Percentiles rank a stretch among this genome's conserved stretches.
Evolutionary conservation across 2,888 invertebrate species (phyloP).

Genomic region (Drosophila trichaetosa): DNA sequence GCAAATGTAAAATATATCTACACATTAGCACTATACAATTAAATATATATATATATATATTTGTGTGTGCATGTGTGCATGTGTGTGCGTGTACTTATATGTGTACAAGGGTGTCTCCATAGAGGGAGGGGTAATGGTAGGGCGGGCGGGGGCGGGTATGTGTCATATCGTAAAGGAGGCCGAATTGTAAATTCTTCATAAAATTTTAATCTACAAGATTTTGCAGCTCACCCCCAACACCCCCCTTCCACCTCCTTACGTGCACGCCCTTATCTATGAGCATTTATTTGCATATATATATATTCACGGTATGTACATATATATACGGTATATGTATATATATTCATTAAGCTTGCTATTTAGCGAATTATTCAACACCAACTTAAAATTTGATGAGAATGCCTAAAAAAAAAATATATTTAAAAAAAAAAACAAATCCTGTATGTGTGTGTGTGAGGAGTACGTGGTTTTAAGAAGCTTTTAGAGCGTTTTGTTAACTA

Average conservation of each 20-base stretch:
- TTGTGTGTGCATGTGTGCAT: not conserved
- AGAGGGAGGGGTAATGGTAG: not conserved
- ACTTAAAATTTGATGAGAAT: slow-evolving; percentile 33
- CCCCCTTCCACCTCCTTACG: not conserved
- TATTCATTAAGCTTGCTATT: slow-evolving; percentile 15
- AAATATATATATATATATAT: slow-evolving; percentile 4
- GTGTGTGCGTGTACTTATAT: slow-evolving; percentile 9
- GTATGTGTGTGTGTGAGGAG: slow-evolving; percentile 9
- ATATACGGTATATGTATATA: not conserved
- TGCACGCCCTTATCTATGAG: not conserved
- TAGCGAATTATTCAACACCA: slow-evolving; percentile 19
- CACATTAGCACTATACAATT: slow-evolving; percentile 4
- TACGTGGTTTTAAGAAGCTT: slow-evolving; percentile 5
- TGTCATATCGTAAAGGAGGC: not conserved
- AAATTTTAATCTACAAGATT: not conserved
- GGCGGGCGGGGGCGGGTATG: not conserved
- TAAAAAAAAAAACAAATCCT: not conserved
- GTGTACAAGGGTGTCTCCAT: not conserved
- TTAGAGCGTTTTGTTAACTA: not conserved
- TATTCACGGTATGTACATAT: not conserved
- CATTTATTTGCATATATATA: not conserved
- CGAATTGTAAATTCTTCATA: not conserved
- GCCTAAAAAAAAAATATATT: not conserved
- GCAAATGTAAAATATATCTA: slow-evolving; percentile 7
- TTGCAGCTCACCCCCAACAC: not conserved